Evolutionary conservation across 1,140 invertebrate species (phyloP), one percentile per base, ranked within the genome.

Genomic region (Lordiphosa collinella): DNA sequence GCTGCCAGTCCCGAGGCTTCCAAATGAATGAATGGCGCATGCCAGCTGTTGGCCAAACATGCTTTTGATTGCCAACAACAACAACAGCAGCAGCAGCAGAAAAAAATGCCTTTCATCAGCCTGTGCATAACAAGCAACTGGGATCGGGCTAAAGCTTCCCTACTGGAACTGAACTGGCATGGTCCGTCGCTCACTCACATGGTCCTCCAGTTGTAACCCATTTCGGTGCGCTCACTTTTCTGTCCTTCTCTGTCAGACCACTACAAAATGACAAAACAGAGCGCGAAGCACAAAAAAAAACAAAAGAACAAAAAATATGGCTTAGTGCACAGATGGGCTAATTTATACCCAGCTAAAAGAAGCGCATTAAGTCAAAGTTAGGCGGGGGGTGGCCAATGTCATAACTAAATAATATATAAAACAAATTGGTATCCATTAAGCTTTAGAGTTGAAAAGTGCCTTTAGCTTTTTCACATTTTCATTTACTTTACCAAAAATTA

Each of bases 11-110:
- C 40, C 36, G 51, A 69, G 35, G 32, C n/a, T 41, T 52, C 46
- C 76, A 63, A 76, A 69, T 69, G 78, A 82, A 82, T 82, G 78
- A 82, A 84, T 84, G 78, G 71, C 72, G 78, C 78, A 76, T 84
- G 72, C 78, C 78, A 82, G 76, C 78, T 82, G 76, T 82, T 82
- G 75, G 75, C 71, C 71, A 80, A 80, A 80, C 75, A 80, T 82
- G 75, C 57, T 80, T 80, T 80, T 80, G 75, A 80, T 80, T 80
- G 75, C 75, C 71, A 82, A 44, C 69, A 79, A 56, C 63, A 44
- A 47, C 48, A 50, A 38, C 16, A 41, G 16, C 18, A 38, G 13
- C 25, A 25, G 41, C 22, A 13, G 14, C 16, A 51, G 56, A 58
- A 66, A 69, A 56, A 55, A 60, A 43, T 31, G 62, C 43, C 72